Evolutionary conservation across 2,113 vertebrate genomes (phyloP).

Genomic region (Pseudopodoces humilis): DNA sequence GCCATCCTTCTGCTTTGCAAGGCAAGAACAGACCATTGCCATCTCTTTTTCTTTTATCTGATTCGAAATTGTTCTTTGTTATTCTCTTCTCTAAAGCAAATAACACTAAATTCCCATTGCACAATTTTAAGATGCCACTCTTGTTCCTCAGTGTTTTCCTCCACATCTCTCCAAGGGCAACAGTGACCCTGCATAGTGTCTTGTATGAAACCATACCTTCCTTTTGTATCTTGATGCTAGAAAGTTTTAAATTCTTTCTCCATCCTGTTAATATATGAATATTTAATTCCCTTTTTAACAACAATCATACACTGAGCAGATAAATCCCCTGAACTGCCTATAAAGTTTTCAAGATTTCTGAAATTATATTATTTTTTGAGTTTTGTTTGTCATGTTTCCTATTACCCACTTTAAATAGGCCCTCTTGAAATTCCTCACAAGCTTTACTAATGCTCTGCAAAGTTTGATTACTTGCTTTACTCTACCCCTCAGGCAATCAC

Average conservation of each 20-base stretch:
- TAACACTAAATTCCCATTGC: neutral
- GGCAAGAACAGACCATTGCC: neutral
- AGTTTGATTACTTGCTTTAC: constrained; percentile 26
- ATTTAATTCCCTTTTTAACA: neutral
- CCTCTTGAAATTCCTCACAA: neutral
- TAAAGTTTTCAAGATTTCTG: neutral
- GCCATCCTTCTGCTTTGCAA: neutral
- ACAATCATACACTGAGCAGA: neutral
- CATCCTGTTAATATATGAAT: neutral
- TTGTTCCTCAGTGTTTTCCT: neutral
- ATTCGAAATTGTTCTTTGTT: neutral
- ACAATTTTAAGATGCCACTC: neutral
- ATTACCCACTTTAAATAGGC: neutral
- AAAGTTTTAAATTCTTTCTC: neutral
- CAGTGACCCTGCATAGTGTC: neutral
- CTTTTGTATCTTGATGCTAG: neutral
- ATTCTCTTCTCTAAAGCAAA: neutral
- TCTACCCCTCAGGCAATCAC: neutral
- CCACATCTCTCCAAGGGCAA: neutral
- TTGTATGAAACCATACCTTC: neutral
- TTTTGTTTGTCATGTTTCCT: neutral
- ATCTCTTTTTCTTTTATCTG: neutral
- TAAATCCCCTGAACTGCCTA: neutral
- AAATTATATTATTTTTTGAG: neutral
- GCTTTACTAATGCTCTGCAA: constrained; percentile 12